These are phyloP conservation scores for Temnothorax nylanderi DNA, from an alignment of 1,140 invertebrate species.

Conservation along the genomic window DNA sequence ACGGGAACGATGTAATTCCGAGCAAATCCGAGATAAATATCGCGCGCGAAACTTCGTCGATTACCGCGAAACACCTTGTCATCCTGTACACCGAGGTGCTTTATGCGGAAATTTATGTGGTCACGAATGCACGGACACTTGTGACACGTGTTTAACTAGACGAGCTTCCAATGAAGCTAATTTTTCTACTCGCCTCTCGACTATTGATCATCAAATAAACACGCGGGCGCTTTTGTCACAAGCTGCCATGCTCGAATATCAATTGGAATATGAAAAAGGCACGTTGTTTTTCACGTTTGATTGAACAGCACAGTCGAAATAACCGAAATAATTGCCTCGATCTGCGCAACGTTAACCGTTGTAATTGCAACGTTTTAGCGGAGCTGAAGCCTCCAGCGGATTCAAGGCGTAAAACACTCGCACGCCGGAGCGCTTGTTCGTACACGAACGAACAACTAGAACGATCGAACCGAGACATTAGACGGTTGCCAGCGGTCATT, in stretches of 20 bases:
- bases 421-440: conserved; percentile 27
- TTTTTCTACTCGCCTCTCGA: neutral
- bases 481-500: conserved; percentile 60
- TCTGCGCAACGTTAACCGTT: neutral
- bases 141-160: neutral
- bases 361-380: conserved; percentile 6
- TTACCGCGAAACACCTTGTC: conserved; percentile 14
- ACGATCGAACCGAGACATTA: conserved; percentile 70
- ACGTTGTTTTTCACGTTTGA: neutral
- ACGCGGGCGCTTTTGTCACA: neutral
- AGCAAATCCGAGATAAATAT: conserved; percentile 19
- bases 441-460: conserved; percentile 62
- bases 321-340: neutral
- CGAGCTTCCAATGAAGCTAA: neutral
- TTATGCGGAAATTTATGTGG: neutral
- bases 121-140: neutral
- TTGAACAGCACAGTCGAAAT: neutral
- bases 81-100: neutral
- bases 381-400: neutral
- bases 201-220: neutral
- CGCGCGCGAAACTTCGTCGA: conserved; percentile 38
- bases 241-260: neutral
- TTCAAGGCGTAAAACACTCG: conserved; percentile 32
- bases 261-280: neutral
- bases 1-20: conserved; percentile 18